phyloP scores from a whole-genome alignment of 2,888 invertebrate genomes.

The Zeuzera pyrina region DNA sequence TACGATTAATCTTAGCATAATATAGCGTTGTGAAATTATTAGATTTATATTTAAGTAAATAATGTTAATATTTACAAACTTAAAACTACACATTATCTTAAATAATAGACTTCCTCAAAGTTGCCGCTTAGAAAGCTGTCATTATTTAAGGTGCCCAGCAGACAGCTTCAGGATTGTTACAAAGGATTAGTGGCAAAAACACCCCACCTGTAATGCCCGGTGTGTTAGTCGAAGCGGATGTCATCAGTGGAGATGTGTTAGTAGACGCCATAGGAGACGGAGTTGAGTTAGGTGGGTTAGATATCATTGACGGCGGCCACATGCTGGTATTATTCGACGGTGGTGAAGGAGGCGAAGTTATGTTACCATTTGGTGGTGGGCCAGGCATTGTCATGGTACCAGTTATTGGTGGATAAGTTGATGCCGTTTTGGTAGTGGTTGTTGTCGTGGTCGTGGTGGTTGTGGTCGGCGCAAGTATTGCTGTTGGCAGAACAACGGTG shows the following conservation, averaged over 20 bases:
- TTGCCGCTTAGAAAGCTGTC: too few species aligned
- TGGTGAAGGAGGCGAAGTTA: slow-evolving; percentile 11
- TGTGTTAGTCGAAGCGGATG: slow-evolving; percentile 13
- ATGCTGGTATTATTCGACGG: slow-evolving; percentile 13
- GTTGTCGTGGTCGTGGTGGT: slow-evolving; percentile 26
- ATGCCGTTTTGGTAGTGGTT: slow-evolving; percentile 16
- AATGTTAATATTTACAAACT: too few species aligned
- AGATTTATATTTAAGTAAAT: too few species aligned
- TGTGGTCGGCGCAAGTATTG: slow-evolving; percentile 53
- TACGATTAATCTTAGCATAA: too few species aligned
- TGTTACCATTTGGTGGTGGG: slow-evolving; percentile 18
- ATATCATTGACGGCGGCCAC: too few species aligned
- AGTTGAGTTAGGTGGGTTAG: too few species aligned
- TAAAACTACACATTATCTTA: too few species aligned
- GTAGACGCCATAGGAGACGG: slow-evolving; percentile 20
- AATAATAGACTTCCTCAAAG: too few species aligned
- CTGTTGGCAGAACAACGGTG: slow-evolving; percentile 47
- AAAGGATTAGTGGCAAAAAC: slow-evolving; percentile 49
- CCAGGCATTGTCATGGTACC: slow-evolving; percentile 8
- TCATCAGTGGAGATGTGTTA: slow-evolving; percentile 18
- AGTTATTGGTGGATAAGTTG: slow-evolving; percentile 9
- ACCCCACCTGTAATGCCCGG: slow-evolving; percentile 31
- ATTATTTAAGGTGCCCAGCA: too few species aligned
- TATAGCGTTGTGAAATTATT: too few species aligned
- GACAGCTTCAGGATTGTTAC: slow-evolving; percentile 57